Evolutionary conservation across 2,797 vertebrate species (phyloP), one percentile per base, ranked within the genome.

Genomic region (Lagorchestes hirsutus): DNA sequence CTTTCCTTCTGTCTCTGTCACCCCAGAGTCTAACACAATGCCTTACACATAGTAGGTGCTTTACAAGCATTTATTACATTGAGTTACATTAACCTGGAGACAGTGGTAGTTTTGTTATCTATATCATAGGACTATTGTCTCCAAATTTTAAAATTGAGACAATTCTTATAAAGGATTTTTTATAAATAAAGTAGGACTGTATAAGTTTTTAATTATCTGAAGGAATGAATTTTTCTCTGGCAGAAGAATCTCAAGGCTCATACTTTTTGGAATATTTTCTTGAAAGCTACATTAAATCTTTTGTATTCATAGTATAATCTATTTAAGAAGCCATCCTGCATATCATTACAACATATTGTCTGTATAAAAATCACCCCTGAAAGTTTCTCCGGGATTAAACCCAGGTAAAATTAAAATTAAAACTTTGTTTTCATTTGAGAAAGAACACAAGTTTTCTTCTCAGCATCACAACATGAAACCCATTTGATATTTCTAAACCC

Each of bases 401-500:
- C 52, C 52, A 52, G 52, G 52, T 52, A 52, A 52, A 52, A 52
- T 52, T 52, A 2, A 52, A 52, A 52, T 52, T 52, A 52, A 52
- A 52, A 90, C 74, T 58, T 93, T 52, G 58, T 93, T 96, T 95
- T 93, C 46, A 87, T 93, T 55, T 82, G 92, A 94, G 74, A 93
- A 98, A 94, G 46, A 40, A 94, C 91, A 18, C 52, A 31, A 27
- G 90, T 52, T 62, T 94, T 93, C 94, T 93, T 97, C 94, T 93
- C 95, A 97, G 94, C 59, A 74, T 93, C 94, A 55, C 91, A 95
- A 91, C 95, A 93, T 27, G 95, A 97, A 97, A 97, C 93, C 54
- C 67, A 56, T 90, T 93, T 95, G 96, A 95, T 22, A 58, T 96
- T 92, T 95, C 90, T 96, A 96, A 96, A 96, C 97, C 96, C 95